Conservation (phyloP, 2,888 invertebrate genomes). For the Diarsia dahlii region DNA sequence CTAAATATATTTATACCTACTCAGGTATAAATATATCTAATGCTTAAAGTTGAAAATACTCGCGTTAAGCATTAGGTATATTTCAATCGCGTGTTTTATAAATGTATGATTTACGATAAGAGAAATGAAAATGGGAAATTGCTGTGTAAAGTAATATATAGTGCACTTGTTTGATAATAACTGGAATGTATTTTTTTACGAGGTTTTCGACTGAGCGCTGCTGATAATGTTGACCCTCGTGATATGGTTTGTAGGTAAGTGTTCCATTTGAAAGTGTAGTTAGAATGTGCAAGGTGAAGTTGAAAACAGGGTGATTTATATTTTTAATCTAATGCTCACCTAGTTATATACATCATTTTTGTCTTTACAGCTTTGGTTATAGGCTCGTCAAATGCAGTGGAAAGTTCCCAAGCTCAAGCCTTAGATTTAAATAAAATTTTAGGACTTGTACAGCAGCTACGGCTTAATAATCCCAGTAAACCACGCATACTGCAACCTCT, state of each 20-base stretch:
- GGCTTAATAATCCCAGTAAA: constrained; percentile 4
- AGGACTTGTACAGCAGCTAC: constrained; percentile 42
- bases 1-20: too few species aligned
- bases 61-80: constrained; percentile 41
- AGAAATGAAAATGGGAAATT: constrained; percentile 85
- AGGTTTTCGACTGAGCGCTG: constrained; percentile 66
- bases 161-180: constrained; percentile 72
- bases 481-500: constrained; percentile 6
- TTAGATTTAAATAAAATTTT: constrained; percentile 46
- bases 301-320: not conserved
- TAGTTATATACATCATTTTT: not conserved
- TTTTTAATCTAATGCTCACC: not conserved
- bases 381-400: constrained; percentile 28
- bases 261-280: constrained; percentile 34
- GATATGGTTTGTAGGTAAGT: constrained; percentile 71
- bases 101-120: constrained; percentile 75
- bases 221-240: constrained; percentile 74
- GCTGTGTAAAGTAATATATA: constrained; percentile 77
- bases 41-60: not conserved
- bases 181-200: constrained; percentile 67
- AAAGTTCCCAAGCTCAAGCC: constrained; percentile 16
- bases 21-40: too few species aligned
- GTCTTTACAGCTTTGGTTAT: constrained; percentile 51
- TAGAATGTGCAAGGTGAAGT: not conserved
- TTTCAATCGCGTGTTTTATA: constrained; percentile 62